Percentiles rank a stretch among this genome's conserved stretches.
phyloP scores from a whole-genome alignment of 2,797 vertebrate species.

The Agapornis canus region DNA sequence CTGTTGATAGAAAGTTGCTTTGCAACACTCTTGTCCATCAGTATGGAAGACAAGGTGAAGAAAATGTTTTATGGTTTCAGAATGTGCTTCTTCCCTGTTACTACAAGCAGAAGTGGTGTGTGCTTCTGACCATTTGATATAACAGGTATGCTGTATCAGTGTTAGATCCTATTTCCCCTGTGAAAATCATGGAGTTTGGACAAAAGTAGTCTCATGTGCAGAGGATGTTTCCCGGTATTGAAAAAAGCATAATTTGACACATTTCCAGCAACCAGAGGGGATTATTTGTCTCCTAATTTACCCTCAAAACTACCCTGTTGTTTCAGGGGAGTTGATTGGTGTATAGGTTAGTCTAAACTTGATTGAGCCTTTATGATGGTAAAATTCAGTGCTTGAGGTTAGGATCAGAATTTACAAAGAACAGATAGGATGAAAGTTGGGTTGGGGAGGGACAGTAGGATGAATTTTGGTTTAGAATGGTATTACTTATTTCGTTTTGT shows the following conservation, averaged over 20 bases:
- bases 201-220: not conserved
- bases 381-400: rapidly evolving
- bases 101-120: too few species aligned
- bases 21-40: not conserved
- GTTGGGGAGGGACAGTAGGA: not conserved
- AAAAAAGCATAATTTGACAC: not conserved
- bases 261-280: not conserved
- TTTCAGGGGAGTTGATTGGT: not conserved
- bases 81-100: not conserved
- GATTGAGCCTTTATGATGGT: not conserved
- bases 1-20: not conserved
- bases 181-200: not conserved
- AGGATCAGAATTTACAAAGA: not conserved
- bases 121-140: not conserved
- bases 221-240: not conserved
- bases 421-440: not conserved
- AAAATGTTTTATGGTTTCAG: not conserved
- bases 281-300: not conserved
- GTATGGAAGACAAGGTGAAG: not conserved
- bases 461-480: not conserved
- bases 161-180: not conserved
- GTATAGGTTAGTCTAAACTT: not conserved
- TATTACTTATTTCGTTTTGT: not conserved
- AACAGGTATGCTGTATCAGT: rapidly evolving
- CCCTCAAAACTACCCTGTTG: not conserved